Conservation (phyloP, 2,797 vertebrate genomes). For the Borostomias antarcticus region DNA sequence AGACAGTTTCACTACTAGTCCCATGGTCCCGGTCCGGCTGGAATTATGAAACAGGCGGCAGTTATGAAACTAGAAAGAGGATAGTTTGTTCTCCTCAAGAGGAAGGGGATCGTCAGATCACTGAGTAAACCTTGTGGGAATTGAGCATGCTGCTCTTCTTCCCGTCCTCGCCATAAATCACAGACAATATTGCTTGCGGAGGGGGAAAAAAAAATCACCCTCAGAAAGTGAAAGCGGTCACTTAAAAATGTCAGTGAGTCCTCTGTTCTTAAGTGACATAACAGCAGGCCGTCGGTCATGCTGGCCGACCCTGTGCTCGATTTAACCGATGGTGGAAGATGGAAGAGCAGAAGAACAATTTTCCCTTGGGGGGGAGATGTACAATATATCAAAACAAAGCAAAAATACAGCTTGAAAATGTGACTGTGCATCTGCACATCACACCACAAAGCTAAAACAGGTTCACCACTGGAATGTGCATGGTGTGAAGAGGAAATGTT, state of each 20-base stretch:
- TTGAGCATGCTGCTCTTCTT: slow-evolving; percentile 1
- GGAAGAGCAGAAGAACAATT: too few species aligned
- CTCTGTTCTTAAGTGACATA: too few species aligned
- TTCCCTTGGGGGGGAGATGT: too few species aligned
- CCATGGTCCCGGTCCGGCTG: slow-evolving; percentile 41
- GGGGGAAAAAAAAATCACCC: neutral
- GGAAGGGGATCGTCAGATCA: slow-evolving; percentile 28
- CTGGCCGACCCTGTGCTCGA: too few species aligned
- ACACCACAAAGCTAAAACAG: neutral
- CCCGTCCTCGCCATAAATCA: slow-evolving; percentile 27
- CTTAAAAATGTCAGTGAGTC: slow-evolving; percentile 8
- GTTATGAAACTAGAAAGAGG: slow-evolving; percentile 55
- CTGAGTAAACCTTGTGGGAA: slow-evolving; percentile 25
- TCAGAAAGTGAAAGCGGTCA: slow-evolving; percentile 5
- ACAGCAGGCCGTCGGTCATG: too few species aligned
- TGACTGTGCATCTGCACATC: neutral
- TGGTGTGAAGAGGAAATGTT: neutral
- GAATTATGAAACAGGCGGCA: slow-evolving; percentile 59
- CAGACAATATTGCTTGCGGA: slow-evolving; percentile 12
- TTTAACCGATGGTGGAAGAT: too few species aligned
- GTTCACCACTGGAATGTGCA: slow-evolving; percentile 8
- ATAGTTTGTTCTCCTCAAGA: slow-evolving; percentile 35
- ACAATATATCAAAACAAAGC: too few species aligned
- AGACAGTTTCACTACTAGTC: slow-evolving; percentile 49
- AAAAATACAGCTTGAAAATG: neutral